phyloP scores from a whole-genome alignment of 2,797 vertebrate genomes.

The Miichthys miiuy region DNA sequence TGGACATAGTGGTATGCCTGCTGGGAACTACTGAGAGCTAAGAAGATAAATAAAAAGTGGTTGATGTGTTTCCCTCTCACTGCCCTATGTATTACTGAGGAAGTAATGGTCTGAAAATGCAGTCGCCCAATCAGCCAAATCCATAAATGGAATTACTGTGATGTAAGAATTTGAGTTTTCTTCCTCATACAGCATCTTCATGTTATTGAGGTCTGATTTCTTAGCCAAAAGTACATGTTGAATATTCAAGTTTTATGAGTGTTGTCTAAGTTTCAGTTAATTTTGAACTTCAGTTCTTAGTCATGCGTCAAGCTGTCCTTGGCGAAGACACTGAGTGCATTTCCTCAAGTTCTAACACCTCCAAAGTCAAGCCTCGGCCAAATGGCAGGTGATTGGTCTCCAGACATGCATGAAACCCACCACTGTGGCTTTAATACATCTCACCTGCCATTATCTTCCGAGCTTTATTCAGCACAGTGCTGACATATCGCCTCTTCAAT shows the following conservation, averaged over 20 bases:
- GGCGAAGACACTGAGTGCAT: neutral
- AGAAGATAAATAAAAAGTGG: constrained; percentile 69
- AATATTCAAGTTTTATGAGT: constrained; percentile 5
- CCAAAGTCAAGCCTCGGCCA: constrained; percentile 19
- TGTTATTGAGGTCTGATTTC: neutral
- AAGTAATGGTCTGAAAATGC: constrained; percentile 41
- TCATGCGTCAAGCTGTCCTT: neutral
- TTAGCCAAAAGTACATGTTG: neutral
- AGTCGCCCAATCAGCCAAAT: constrained; percentile 33
- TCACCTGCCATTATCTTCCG: constrained; percentile 44
- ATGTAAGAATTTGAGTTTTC: constrained; percentile 8
- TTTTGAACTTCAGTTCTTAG: constrained; percentile 2
- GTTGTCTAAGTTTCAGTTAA: neutral
- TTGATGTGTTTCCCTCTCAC: constrained; percentile 37
- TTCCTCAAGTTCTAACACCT: constrained; percentile 17
- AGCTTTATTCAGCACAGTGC: constrained; percentile 29
- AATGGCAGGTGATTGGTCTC: constrained; percentile 28
- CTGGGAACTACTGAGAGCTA: constrained; percentile 74
- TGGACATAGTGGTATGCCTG: constrained; percentile 73
- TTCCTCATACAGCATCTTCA: neutral
- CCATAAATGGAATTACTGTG: constrained; percentile 25
- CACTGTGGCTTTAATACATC: constrained; percentile 33
- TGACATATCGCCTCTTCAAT: constrained; percentile 33
- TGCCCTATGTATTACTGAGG: constrained; percentile 51
- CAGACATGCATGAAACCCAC: constrained; percentile 29